Base-by-base conservation (phyloP, 2,888 invertebrate species). In the Mimumesa dahlbomi region DNA sequence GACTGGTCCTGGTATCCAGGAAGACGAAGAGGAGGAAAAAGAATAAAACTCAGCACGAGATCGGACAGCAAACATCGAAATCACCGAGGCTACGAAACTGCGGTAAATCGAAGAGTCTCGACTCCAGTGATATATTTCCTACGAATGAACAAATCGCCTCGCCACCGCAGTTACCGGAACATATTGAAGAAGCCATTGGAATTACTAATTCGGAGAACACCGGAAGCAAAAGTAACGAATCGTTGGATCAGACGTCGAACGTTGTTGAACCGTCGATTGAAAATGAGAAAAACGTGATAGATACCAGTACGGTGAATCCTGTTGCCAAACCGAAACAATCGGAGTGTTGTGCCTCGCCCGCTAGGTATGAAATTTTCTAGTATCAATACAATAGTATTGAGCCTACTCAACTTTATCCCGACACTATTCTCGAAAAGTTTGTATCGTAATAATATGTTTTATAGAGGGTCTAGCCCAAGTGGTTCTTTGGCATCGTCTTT, bases 81-180 rank as follows among this genome's bases (percentile, higher is more conserved):
- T 89, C 89, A 11, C 92, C 93, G 0, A 91, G 92, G 65, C 89
- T 95, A 43, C 93, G 93, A 64, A 93, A 93, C 75, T 94, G 94
- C 81, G 95, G 95, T 0, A 95, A 95, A 87, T 96, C 96, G 0
- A 94, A 94, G 80, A 96, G 96, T 83, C 90, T 97, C 38, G 97
- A 97, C 87, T 96, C 96, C 0, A 95, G 95, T 82, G 96, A 96
- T 86, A 91, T 96, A 80, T 92, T 94, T 46, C 92, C 93, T 4
- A 90, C 91, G 29, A 90, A 90, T 34, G 91, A 92, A 52, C 87
- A 87, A 9, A 86, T 89, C n/a, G 69, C 82, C 0, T 53, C 65
- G 14, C 77, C 84, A 0, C 84, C 88, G 0, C 82, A 87, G 31
- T 58, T 89, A 11, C 77, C 84, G 0, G 85, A 87, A 53, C 87